Evolutionary conservation across 1,140 invertebrate genomes (phyloP).

Genomic region (Eueides isabella): DNA sequence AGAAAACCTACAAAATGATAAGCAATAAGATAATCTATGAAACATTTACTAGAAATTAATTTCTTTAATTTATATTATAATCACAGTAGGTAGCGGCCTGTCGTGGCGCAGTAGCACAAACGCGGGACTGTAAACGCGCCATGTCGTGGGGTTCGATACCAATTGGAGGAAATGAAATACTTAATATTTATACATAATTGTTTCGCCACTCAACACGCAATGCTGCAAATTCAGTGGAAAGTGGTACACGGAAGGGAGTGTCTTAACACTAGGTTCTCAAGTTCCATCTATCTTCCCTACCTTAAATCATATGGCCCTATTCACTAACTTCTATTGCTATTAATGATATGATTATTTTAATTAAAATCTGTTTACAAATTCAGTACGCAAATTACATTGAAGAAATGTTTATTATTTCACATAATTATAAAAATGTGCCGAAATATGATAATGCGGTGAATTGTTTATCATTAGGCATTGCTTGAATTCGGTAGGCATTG

Average conservation of each 20-base stretch:
- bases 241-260: too few relatives aligned
- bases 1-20: background rate
- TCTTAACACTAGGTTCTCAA: too few relatives aligned
- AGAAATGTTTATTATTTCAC: conserved; percentile 11
- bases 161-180: too few relatives aligned
- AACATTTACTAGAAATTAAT: background rate
- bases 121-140: too few relatives aligned
- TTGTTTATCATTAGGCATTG: conserved; percentile 1
- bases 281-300: too few relatives aligned
- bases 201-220: too few relatives aligned
- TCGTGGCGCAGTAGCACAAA: too few relatives aligned
- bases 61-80: conserved; percentile 18
- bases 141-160: too few relatives aligned
- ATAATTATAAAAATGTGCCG: background rate
- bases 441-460: conserved; percentile 17
- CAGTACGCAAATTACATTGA: conserved; percentile 5
- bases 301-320: conserved; percentile 2
- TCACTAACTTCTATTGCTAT: background rate
- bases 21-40: background rate
- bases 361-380: conserved; percentile 15
- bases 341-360: background rate
- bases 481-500: too few relatives aligned
- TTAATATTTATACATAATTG: too few relatives aligned
- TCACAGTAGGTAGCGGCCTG: too few relatives aligned
- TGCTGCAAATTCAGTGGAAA: too few relatives aligned